Conservation (phyloP, 1,140 invertebrate species). For the Drosophila cardini region DNA sequence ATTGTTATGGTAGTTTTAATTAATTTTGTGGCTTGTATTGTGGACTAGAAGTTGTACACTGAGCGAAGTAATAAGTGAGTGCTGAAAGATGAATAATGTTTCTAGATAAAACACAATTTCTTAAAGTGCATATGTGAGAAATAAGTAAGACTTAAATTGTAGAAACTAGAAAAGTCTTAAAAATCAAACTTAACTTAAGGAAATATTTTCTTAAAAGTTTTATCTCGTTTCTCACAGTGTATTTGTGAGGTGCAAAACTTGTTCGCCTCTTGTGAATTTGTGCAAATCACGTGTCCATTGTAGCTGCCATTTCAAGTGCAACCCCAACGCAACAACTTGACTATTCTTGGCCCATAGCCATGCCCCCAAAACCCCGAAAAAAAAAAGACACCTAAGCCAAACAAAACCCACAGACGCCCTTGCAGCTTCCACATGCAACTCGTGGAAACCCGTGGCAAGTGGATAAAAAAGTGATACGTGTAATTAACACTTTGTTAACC, state of each 20-base stretch:
- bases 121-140: too few relatives aligned
- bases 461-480: not conserved
- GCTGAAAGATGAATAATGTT: too few relatives aligned
- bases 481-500: slow-evolving; percentile 7
- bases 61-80: too few relatives aligned
- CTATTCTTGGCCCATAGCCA: slow-evolving; percentile 27
- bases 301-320: slow-evolving; percentile 16
- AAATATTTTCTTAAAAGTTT: too few relatives aligned
- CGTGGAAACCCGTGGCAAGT: slow-evolving; percentile 1
- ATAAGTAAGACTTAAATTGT: too few relatives aligned
- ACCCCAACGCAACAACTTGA: not conserved
- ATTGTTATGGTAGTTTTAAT: not conserved
- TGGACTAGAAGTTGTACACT: not conserved
- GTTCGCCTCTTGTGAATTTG: slow-evolving; percentile 14
- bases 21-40: not conserved
- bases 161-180: too few relatives aligned
- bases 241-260: slow-evolving; percentile 10
- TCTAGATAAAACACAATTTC: too few relatives aligned
- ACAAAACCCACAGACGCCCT: not conserved
- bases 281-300: slow-evolving; percentile 7
- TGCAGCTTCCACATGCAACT: slow-evolving; percentile 18
- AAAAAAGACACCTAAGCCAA: too few relatives aligned
- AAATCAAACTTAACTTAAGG: too few relatives aligned
- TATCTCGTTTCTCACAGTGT: slow-evolving; percentile 7
- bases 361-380: slow-evolving; percentile 5